Evolutionary conservation across 2,113 vertebrate species (phyloP).

Genomic region (Ardeotis arabs): DNA sequence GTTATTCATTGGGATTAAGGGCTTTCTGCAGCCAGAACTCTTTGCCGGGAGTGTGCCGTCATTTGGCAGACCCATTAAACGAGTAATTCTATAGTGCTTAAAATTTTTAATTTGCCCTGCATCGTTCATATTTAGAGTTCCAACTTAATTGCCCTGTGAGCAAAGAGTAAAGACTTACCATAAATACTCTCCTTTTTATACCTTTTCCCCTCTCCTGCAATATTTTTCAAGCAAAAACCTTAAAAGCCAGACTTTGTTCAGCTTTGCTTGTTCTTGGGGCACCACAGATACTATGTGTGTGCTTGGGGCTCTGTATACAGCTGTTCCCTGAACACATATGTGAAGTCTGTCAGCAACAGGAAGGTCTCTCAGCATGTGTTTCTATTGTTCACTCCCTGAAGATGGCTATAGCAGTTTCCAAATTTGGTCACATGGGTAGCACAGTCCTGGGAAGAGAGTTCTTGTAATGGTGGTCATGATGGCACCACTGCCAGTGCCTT

Average conservation of each 20-base stretch:
- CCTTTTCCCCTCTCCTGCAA: fast-evolving
- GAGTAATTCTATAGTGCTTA: not conserved
- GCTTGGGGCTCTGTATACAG: not conserved
- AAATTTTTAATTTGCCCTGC: not conserved
- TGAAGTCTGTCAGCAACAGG: not conserved
- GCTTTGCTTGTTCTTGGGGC: not conserved
- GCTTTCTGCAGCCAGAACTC: slow-evolving; percentile 23
- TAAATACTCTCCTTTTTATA: not conserved
- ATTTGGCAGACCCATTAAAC: slow-evolving; percentile 33
- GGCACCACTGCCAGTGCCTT: not conserved
- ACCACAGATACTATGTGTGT: not conserved
- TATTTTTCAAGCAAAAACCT: not conserved
- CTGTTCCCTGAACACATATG: not conserved
- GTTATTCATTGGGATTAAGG: slow-evolving; percentile 54
- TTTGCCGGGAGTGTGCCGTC: not conserved
- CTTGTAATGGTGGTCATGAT: not conserved
- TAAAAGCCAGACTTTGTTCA: not conserved
- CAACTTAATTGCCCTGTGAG: not conserved
- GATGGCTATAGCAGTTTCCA: not conserved
- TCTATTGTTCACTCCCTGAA: not conserved
- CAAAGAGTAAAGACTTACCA: not conserved
- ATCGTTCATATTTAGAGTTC: slow-evolving; percentile 21
- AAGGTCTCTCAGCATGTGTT: not conserved
- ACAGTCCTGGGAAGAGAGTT: not conserved
- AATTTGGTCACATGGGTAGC: not conserved